Percentiles rank a stretch among this genome's conserved stretches.
These are phyloP conservation scores for Pedionomus torquatus DNA, from an alignment of 2,113 vertebrate species.

Conservation along the genomic window DNA sequence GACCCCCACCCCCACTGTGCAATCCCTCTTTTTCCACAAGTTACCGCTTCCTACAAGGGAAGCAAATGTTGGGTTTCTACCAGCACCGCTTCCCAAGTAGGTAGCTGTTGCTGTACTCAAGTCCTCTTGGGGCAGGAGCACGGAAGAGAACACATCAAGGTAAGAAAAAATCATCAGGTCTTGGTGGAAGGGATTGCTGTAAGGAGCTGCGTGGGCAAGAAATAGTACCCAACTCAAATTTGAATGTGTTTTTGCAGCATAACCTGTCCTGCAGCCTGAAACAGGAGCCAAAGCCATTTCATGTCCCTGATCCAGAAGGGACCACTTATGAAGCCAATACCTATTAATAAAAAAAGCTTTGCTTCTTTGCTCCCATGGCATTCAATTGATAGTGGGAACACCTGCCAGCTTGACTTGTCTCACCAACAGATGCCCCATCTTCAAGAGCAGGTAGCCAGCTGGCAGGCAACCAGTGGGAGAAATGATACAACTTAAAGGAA, in stretches of 20 bases:
- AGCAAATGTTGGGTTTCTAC: not conserved
- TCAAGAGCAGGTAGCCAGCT: not conserved
- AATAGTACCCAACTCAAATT: accelerated
- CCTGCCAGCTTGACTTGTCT: not conserved
- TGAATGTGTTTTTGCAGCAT: not conserved
- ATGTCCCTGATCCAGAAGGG: not conserved
- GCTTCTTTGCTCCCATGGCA: not conserved
- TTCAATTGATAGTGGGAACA: not conserved
- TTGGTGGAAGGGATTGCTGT: not conserved
- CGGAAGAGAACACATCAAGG: not conserved
- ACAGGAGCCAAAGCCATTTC: not conserved
- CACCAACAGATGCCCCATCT: not conserved
- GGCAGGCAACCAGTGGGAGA: not conserved
- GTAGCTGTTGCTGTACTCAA: not conserved
- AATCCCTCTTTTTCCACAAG: not conserved
- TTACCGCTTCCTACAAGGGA: not conserved
- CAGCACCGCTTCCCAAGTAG: not conserved
- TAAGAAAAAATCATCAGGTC: not conserved
- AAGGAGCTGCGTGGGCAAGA: not conserved
- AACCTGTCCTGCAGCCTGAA: no score
- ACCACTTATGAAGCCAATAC: not conserved
- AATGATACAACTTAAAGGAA: not conserved
- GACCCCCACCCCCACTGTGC: not conserved
- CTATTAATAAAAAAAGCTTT: not conserved
- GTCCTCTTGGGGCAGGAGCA: not conserved